Base-by-base conservation (phyloP, 2,113 vertebrate genomes). In the Rhinoderma darwinii region DNA sequence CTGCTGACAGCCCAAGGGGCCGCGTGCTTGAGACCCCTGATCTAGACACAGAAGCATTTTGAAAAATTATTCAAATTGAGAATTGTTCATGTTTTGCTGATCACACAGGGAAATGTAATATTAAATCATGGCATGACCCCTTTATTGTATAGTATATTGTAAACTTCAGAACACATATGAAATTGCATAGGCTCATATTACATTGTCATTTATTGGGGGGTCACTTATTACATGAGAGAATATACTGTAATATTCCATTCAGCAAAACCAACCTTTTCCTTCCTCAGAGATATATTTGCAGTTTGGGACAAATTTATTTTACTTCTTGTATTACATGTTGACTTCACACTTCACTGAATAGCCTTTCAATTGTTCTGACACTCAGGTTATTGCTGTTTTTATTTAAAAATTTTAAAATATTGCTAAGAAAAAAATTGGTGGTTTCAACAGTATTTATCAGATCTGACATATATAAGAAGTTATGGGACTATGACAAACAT, bases 291-390 rank as follows among this genome's bases (percentile, higher is more conserved):
- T 51, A 54, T 78, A 78, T 78, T 51, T 78, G 75, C 50, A 54
- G 75, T 51, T 35, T 35, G 75, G 75, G n/a, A 78, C 75, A 78
- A 78, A 78, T 78, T 78, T 30, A 47, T 43, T 78, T 78, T 78
- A 78, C 47, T 78, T 54, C 75, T 78, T 78, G 18, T 54, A 20
- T 78, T 78, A 54, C 54, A 32, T 78, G 75, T 78, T 54, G 75
- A 78, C 75, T 78, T 78, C 75, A 78, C 75, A 78, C 75, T 78
- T 78, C 44, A 54, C 22, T 14, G 44, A 54, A 32, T 78, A 32
- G 75, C 75, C 47, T 78, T 78, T 78, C 75, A 78, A 78, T 51
- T 78, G 75, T 78, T 78, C 75, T 78, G 75, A 78, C 75, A 78
- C 75, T 30, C 35, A 78, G 4, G 27, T 78, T 50, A 78, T 78